Base-by-base conservation (phyloP, 2,888 invertebrate genomes). In the Chaetogeoica ovagalla region DNA sequence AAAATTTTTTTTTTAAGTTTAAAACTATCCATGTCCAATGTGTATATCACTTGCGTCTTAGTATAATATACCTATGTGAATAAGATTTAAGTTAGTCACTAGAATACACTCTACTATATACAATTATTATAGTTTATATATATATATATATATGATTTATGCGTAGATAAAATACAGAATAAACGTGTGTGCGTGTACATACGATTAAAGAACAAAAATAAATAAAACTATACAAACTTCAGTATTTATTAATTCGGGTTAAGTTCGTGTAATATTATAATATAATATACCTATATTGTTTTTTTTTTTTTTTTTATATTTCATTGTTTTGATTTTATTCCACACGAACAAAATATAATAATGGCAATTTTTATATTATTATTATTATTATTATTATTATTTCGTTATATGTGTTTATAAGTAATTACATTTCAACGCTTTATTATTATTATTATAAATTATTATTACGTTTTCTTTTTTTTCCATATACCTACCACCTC, bases 311-410 rank as follows among this genome's bases (percentile, higher is more conserved):
- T 65, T 62, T 71, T 55, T 71, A 79, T 57, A 65, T 79, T 71
- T 57, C 62, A 71, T 79, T 71, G 70, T 79, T 79, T 79, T 65
- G 63, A 52, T 71, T 79, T 79, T 79, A 79, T 79, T 79, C 70
- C 71, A 71, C 71, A 71, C 30, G 79, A 79, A 79, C 71, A 79
- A 79, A 77, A 30, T 23, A 23, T 60, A 23, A 23, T 60, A 23
- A 39, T 21, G 69, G 60, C 62, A 69, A 19, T 15, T 76, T 68
- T 60, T 43, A 39, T 66, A 9, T 11, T 43, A 75, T 55, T 52
- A 37, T 70, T 69, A 17, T 69, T 19, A 30, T 63, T 43, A 75
- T 63, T 37, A 37, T 57, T 69, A 30, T 69, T 55, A 55, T 63
- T 73, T 57, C 21, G 55, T 65, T 68, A 43, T 68, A 66, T 59